phyloP scores from a whole-genome alignment of 2,888 invertebrate species.

The Caradrina kadenii region DNA sequence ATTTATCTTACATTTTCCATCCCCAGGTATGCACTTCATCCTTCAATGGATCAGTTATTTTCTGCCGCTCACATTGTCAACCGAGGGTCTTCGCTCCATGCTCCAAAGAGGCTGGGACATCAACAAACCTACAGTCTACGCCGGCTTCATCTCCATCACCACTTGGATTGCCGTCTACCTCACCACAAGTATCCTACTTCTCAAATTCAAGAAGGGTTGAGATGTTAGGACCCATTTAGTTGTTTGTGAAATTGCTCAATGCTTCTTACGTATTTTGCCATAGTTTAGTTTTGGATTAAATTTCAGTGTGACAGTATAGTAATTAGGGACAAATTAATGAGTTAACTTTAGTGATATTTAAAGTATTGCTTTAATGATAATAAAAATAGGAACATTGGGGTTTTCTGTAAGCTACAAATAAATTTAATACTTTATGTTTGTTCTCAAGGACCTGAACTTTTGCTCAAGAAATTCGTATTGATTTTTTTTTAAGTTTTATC shows the following conservation, averaged over 20 bases:
- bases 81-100: slow-evolving; percentile 96
- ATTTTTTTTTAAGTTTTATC: background rate
- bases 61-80: slow-evolving; percentile 96
- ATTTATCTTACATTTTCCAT: background rate
- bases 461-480: slow-evolving; percentile 13
- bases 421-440: slow-evolving; percentile 3
- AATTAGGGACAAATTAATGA: slow-evolving; percentile 8
- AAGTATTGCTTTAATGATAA: slow-evolving; percentile 10
- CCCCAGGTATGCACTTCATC: slow-evolving; percentile 93
- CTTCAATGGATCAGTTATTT: slow-evolving; percentile 93
- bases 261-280: slow-evolving; percentile 35
- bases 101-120: slow-evolving; percentile 96
- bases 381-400: slow-evolving; percentile 7
- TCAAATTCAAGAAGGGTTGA: slow-evolving; percentile 96
- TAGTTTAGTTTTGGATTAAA: slow-evolving; percentile 37
- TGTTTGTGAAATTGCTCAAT: slow-evolving; percentile 49
- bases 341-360: slow-evolving; percentile 5
- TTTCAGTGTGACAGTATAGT: slow-evolving; percentile 11
- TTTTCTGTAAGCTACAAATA: slow-evolving; percentile 2
- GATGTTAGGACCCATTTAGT: fast-evolving
- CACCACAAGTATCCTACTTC: slow-evolving; percentile 93
- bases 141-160: slow-evolving; percentile 94
- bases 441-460: slow-evolving; percentile 30
- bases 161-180: slow-evolving; percentile 95
- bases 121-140: slow-evolving; percentile 93